Evolutionary conservation across 1,140 invertebrate species (phyloP), one percentile per base, ranked within the genome.

Genomic region (Phortica variegata): DNA sequence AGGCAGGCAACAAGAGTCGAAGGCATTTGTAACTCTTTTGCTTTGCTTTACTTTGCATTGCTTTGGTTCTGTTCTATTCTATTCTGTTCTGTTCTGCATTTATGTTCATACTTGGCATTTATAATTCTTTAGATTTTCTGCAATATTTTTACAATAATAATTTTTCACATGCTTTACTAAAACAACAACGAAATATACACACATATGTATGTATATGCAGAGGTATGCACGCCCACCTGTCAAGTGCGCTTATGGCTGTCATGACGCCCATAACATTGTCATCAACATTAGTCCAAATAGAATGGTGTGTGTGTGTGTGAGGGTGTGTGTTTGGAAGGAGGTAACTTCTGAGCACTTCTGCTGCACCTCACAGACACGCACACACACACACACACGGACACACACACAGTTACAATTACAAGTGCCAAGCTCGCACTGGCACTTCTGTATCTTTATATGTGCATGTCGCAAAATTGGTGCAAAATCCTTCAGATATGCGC

Each of bases 261-360:
- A 63, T 63, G 63, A 68, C 63, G 65, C 63, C 63, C 63, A 68
- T 68, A 68, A 68, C 63, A 68, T 68, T 68, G 63, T 68, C 63
- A 68, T 68, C 63, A 68, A 69, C 63, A 68, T 68, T 68, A 69
- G 63, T 65, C 62, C 60, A 60, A 49, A 38, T 39, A 43, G 40
- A 31, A n/a, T 39, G 45, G 39, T 34, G 10, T 26, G 29, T 13
- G 13, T 45, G 33, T n/a, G 17, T 33, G 29, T 4, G 1, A 3
- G 32, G 10, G 21, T 15, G 43, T 13, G 39, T 15, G 18, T 23
- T 23, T 40, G 36, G 13, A 10, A 34, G 21, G 32, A 15, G 41
- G 32, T 39, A 42, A 48, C 40, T 45, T 49, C 47, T 51, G 58
- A 58, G 47, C 57, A 56, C 54, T 48, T 50, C 29, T 47, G 49